Conservation (phyloP, 2,113 vertebrate genomes). For the Rhineura floridana region DNA sequence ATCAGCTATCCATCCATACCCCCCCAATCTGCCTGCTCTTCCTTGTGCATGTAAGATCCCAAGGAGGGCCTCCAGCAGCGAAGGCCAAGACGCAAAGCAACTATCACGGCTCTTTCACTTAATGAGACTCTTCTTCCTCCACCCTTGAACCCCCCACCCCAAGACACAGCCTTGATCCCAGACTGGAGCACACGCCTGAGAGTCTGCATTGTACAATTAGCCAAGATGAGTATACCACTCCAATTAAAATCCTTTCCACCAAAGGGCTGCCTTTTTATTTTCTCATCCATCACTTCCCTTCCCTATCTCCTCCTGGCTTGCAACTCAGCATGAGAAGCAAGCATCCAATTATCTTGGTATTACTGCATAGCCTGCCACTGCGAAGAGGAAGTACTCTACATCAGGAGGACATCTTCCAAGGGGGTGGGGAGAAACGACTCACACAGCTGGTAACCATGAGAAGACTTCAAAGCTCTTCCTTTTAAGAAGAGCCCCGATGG, state of each 20-base stretch:
- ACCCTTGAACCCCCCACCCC: not conserved
- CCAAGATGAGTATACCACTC: constrained; percentile 24
- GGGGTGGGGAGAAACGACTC: not conserved
- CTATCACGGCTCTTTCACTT: constrained; percentile 22
- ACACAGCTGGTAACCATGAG: not conserved
- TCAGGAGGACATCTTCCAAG: not conserved
- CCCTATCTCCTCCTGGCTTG: not conserved
- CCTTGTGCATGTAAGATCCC: not conserved
- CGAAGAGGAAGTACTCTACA: not conserved
- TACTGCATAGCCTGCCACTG: not conserved
- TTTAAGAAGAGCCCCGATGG: too few species aligned
- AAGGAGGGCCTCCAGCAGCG: constrained; percentile 6
- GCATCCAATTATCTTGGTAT: constrained; percentile 6
- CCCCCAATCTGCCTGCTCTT: not conserved
- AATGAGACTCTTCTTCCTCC: constrained; percentile 27
- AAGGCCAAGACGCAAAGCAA: constrained; percentile 34
- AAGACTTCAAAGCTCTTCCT: not conserved
- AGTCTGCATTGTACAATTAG: constrained; percentile 29
- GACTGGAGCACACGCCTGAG: constrained; percentile 12
- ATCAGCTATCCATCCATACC: not conserved
- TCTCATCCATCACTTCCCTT: not conserved
- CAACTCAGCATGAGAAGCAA: not conserved
- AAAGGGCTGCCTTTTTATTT: not conserved
- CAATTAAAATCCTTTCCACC: constrained; percentile 51
- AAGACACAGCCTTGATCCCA: constrained; percentile 8